Base-by-base conservation (phyloP, 2,113 vertebrate species). In the Cryptomyrus ogoouensis region DNA sequence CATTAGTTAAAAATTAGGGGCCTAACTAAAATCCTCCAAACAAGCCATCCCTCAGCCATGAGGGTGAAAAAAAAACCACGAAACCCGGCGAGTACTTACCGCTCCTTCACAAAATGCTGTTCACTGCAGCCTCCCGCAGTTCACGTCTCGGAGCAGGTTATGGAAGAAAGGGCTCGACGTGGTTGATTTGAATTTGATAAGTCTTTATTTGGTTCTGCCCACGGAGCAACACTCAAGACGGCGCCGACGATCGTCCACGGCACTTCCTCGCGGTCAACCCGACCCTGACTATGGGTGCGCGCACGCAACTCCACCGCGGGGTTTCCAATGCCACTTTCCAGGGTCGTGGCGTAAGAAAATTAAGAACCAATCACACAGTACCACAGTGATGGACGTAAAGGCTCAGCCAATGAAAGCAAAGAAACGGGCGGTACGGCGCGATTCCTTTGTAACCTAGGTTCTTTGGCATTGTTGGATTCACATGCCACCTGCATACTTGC, bases 241-340 rank as follows among this genome's bases (percentile, higher is more conserved):
- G 87, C 58, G 47, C 84, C 27, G 74, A 62, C 50, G 87, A 87
- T 89, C 89, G 87, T 90, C 44, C 88, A 91, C 89, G 88, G n/a
- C 27, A 56, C 83, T 89, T 90, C 91, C 89, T 90, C 91, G 49
- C 89, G 91, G 83, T 89, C 87, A 91, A 90, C 89, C 58, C 87
- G 89, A 91, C 89, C 87, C 89, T 70, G 84, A 19, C 39, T 39
- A 74, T 83, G 52, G 80, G 80, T 35, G 89, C 87, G 89, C 89
- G 88, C 91, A 90, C 87, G 89, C 70, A 56, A 74, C 84, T 27
- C n/a, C 53, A 62, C 87, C 27, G 87, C 91, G 91, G 91, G 89
- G 91, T 91, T 77, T 90, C 91, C 89, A 5, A 87, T 12, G 44
- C 77, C 83, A 83, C 88, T 47, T 50, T 49, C 27, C 88, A 91